Conservation (phyloP, 2,113 vertebrate genomes). For the Callospermophilus lateralis region DNA sequence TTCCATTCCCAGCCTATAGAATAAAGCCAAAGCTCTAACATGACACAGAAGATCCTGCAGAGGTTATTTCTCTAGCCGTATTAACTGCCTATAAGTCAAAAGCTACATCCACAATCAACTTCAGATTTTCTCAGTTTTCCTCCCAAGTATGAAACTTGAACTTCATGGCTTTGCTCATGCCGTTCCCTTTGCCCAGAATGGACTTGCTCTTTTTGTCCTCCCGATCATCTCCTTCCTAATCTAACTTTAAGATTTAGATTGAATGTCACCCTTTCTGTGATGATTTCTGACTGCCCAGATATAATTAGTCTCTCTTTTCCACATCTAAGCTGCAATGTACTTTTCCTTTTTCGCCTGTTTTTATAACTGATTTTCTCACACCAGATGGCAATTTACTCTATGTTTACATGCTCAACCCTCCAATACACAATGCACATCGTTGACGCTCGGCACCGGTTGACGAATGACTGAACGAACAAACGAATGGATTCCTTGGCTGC, state of each 20-base stretch:
- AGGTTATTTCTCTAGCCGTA: neutral
- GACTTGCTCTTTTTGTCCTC: neutral
- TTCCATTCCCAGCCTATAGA: neutral
- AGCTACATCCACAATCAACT: neutral
- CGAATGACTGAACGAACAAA: neutral
- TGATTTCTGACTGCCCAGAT: neutral
- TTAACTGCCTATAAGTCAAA: constrained; percentile 25
- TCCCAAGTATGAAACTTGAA: neutral
- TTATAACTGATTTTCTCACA: constrained; percentile 41
- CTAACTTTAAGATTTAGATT: neutral
- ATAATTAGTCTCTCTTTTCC: constrained; percentile 32
- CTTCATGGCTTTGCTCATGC: neutral
- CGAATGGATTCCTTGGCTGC: neutral
- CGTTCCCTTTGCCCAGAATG: neutral
- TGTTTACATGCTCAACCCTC: constrained; percentile 3
- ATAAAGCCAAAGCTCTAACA: neutral
- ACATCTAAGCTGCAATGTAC: neutral
- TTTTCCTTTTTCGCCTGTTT: neutral
- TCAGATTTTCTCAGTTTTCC: constrained; percentile 46
- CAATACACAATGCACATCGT: neutral
- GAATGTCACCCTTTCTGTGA: constrained; percentile 13
- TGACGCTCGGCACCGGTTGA: neutral
- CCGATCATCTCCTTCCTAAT: neutral
- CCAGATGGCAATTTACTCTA: constrained; percentile 41
- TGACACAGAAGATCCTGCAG: neutral